These are phyloP conservation scores for Acanthococcus lagerstroemiae DNA, from an alignment of 2,888 invertebrate genomes.

Conservation along the genomic window DNA sequence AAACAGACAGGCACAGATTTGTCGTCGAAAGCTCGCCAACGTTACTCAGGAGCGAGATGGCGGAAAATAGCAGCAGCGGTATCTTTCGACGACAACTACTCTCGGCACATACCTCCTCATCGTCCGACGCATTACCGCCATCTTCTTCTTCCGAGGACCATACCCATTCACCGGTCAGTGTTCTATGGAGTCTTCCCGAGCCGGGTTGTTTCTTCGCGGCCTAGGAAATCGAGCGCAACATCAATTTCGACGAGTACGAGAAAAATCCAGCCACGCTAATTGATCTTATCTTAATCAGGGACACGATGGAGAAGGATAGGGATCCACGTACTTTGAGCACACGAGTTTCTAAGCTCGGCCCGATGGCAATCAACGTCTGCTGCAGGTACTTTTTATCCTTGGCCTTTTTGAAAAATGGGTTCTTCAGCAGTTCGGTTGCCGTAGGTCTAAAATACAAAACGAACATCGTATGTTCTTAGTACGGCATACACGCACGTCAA, in stretches of 20 bases:
- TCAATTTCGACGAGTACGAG: too few species aligned
- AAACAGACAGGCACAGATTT: too few species aligned
- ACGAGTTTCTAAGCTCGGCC: slow-evolving; percentile 79
- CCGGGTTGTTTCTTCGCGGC: slow-evolving; percentile 74
- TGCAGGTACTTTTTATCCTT: slow-evolving; percentile 84
- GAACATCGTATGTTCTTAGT: too few species aligned
- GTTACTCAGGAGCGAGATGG: too few species aligned
- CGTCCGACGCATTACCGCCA: slow-evolving; percentile 49
- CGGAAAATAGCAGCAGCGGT: too few species aligned
- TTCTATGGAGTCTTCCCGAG: slow-evolving; percentile 65
- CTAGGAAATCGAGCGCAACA: too few species aligned
- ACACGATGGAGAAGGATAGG: too few species aligned
- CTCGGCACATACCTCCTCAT: slow-evolving; percentile 44
- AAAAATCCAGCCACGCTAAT: too few species aligned
- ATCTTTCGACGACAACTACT: too few species aligned
- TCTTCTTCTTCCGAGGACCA: slow-evolving; percentile 94
- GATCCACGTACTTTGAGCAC: slow-evolving; percentile 84
- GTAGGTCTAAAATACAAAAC: slow-evolving; percentile 69
- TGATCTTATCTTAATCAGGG: too few species aligned
- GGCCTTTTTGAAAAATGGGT: slow-evolving; percentile 96
- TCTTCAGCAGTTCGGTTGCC: slow-evolving; percentile 88
- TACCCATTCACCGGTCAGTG: slow-evolving; percentile 95
- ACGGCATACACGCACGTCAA: too few species aligned
- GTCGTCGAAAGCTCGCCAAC: too few species aligned
- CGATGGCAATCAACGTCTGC: slow-evolving; percentile 71